A percentile compares a stretch with the other conserved stretches of the same genome.
These are phyloP conservation scores for Trogon surrucura DNA, from an alignment of 2,113 vertebrate species.

Conservation along the genomic window DNA sequence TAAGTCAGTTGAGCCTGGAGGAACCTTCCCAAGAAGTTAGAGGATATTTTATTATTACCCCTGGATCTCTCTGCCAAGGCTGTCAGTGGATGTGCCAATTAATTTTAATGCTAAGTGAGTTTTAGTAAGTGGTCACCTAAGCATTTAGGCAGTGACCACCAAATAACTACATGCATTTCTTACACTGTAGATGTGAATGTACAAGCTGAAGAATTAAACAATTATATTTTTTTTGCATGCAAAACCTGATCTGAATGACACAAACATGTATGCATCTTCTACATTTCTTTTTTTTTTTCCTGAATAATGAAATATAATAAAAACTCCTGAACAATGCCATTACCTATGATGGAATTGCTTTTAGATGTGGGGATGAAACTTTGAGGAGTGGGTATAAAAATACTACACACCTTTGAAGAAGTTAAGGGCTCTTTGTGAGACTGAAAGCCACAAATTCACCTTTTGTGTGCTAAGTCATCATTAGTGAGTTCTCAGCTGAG, in stretches of 20 bases:
- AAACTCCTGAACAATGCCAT: neutral
- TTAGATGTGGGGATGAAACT: neutral
- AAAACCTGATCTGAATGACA: neutral
- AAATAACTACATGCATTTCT: neutral
- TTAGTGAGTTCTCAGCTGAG: neutral
- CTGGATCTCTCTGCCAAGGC: neutral
- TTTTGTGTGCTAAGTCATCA: neutral
- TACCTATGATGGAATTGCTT: neutral
- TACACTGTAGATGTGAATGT: fast-evolving
- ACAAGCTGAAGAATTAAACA: neutral
- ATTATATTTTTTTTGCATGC: neutral
- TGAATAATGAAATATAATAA: neutral
- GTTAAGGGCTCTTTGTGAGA: neutral
- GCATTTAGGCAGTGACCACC: neutral
- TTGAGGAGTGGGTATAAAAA: neutral
- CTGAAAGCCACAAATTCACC: neutral
- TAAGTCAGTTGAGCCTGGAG: neutral
- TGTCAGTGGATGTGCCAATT: neutral
- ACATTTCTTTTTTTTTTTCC: neutral
- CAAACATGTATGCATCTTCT: neutral
- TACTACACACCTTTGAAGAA: neutral
- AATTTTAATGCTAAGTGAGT: neutral
- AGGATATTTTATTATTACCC: neutral
- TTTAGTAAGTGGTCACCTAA: neutral
- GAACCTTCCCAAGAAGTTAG: neutral